Conservation (phyloP, 2,113 vertebrate genomes). For the Anoura caudifer region DNA sequence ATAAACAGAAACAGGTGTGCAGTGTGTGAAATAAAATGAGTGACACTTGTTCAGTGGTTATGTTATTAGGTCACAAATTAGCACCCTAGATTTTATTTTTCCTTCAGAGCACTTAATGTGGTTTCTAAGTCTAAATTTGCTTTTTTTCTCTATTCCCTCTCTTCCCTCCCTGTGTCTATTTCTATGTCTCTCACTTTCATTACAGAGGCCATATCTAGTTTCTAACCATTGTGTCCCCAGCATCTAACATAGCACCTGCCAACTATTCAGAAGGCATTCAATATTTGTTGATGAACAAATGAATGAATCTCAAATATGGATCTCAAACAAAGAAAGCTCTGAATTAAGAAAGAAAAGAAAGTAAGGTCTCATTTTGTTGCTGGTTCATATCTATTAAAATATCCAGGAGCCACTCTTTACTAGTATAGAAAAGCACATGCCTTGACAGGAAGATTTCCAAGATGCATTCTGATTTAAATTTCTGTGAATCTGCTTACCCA, state of each 20-base stretch:
- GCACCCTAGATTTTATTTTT: background rate
- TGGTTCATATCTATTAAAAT: background rate
- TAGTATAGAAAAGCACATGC: background rate
- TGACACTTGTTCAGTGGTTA: background rate
- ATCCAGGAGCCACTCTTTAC: background rate
- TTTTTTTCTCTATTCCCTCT: background rate
- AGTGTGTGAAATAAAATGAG: background rate
- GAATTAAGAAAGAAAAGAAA: background rate
- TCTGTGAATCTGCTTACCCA: background rate
- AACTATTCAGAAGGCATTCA: background rate
- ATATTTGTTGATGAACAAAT: background rate
- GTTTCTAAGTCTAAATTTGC: background rate
- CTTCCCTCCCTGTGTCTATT: background rate
- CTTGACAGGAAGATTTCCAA: background rate
- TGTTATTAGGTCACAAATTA: background rate
- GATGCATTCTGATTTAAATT: background rate
- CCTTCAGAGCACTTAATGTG: background rate
- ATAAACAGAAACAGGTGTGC: background rate
- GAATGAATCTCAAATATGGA: background rate
- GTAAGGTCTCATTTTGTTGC: background rate
- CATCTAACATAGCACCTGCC: background rate
- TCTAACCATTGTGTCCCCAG: background rate
- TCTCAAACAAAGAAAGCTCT: background rate
- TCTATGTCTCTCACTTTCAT: background rate
- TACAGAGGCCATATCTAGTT: background rate